A percentile compares a stretch with the other conserved stretches of the same genome.
phyloP scores from a whole-genome alignment of 2,797 vertebrate genomes.

The Aldrovandia affinis region DNA sequence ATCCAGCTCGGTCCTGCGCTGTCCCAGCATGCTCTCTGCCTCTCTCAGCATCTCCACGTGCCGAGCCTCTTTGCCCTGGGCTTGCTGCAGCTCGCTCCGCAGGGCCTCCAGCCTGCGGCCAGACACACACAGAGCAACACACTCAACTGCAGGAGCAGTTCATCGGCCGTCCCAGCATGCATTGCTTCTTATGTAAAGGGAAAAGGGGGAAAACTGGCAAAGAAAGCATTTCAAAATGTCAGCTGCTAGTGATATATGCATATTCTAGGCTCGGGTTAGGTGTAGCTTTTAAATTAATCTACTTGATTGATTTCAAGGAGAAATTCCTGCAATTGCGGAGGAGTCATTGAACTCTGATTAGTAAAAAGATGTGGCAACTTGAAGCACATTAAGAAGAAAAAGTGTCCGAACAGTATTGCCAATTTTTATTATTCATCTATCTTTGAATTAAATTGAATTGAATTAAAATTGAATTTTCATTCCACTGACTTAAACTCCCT shows the following conservation, averaged over 20 bases:
- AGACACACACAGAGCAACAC: background rate
- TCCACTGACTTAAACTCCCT: background rate
- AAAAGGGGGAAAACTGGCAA: background rate
- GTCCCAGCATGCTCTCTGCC: constrained; percentile 69
- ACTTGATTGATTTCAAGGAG: too few species aligned
- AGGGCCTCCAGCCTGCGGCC: constrained; percentile 72
- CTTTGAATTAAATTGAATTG: background rate
- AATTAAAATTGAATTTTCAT: background rate
- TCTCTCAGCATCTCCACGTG: constrained; percentile 70
- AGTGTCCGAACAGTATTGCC: too few species aligned
- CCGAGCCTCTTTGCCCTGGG: constrained; percentile 65
- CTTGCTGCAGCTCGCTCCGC: constrained; percentile 65
- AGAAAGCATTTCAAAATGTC: background rate
- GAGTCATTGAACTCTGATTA: background rate
- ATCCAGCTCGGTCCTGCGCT: constrained; percentile 71
- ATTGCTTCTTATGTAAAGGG: background rate
- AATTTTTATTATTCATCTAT: background rate
- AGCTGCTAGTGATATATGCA: background rate
- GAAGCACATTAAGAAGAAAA: background rate
- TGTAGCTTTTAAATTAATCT: too few species aligned
- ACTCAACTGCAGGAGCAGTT: background rate
- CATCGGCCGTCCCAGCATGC: background rate
- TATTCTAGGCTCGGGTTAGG: background rate
- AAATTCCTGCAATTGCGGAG: too few species aligned
- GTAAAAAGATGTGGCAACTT: background rate